Evolutionary conservation across 2,797 vertebrate species (phyloP).

Genomic region (Trichosurus vulpecula): DNA sequence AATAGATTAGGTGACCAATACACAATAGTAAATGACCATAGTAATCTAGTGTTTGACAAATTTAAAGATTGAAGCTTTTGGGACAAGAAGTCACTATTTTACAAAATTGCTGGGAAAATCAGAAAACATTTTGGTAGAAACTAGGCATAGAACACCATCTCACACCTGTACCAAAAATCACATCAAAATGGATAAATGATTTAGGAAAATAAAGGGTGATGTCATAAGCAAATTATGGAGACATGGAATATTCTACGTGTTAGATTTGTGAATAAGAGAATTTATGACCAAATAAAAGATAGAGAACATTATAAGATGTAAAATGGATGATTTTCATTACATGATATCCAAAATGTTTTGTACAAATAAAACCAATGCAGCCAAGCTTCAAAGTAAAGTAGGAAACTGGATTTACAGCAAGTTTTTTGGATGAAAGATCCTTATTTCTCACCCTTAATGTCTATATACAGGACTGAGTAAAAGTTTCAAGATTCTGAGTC

Average conservation of each 20-base stretch:
- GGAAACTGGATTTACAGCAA: too few species aligned
- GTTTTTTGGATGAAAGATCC: neutral
- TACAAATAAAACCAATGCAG: too few species aligned
- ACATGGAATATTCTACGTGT: too few species aligned
- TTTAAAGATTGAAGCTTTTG: neutral
- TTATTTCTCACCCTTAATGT: too few species aligned
- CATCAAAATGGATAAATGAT: neutral
- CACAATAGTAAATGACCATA: neutral
- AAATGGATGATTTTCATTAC: too few species aligned
- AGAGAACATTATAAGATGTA: too few species aligned
- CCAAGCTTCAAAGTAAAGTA: too few species aligned
- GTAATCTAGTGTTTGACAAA: neutral
- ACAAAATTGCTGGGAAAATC: neutral
- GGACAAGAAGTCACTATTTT: neutral
- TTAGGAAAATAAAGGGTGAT: neutral
- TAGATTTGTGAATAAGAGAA: too few species aligned
- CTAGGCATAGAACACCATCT: neutral
- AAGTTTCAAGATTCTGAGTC: neutral
- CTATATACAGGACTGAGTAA: neutral
- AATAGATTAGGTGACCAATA: neutral
- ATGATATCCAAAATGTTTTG: too few species aligned
- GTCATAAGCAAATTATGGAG: neutral
- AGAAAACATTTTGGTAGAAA: neutral
- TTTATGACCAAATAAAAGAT: too few species aligned
- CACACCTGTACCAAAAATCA: neutral